Conservation (phyloP, 2,888 invertebrate genomes). For the Mallateleia sp. region DNA sequence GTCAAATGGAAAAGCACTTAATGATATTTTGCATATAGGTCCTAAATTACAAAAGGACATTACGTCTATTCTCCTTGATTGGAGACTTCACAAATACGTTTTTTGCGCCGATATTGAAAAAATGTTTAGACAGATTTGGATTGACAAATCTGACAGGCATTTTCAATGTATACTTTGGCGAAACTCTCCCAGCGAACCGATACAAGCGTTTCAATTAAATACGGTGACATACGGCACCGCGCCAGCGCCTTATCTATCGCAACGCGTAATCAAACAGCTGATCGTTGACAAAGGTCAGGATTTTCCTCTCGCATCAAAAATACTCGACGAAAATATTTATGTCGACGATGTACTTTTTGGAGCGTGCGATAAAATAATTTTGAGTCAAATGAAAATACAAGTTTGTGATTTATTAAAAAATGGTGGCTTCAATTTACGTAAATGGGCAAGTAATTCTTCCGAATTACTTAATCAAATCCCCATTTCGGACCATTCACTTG, state of each 20-base stretch:
- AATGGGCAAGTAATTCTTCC: not conserved
- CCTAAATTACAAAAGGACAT: conserved; percentile 6
- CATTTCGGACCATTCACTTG: too few relatives aligned
- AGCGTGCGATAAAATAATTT: too few relatives aligned
- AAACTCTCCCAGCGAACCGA: not conserved
- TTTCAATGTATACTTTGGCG: not conserved
- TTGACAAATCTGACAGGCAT: not conserved
- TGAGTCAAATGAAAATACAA: too few relatives aligned
- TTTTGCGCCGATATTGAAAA: not conserved
- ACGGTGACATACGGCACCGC: conserved; percentile 10
- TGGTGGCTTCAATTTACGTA: too few relatives aligned
- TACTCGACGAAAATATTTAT: too few relatives aligned
- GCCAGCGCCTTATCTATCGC: not conserved
- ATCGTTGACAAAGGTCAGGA: not conserved
- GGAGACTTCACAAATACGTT: conserved; percentile 1
- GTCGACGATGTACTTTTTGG: not conserved
- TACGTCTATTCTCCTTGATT: not conserved
- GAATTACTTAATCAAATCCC: not conserved
- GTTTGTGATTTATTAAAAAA: too few relatives aligned
- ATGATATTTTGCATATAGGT: not conserved
- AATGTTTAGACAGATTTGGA: conserved; percentile 10
- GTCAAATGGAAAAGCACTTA: not conserved
- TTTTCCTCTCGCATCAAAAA: too few relatives aligned
- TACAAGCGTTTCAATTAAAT: not conserved
- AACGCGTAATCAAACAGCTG: not conserved